These are phyloP conservation scores for Myrmophylax atrothorax DNA, from an alignment of 2,113 vertebrate genomes.

Conservation along the genomic window DNA sequence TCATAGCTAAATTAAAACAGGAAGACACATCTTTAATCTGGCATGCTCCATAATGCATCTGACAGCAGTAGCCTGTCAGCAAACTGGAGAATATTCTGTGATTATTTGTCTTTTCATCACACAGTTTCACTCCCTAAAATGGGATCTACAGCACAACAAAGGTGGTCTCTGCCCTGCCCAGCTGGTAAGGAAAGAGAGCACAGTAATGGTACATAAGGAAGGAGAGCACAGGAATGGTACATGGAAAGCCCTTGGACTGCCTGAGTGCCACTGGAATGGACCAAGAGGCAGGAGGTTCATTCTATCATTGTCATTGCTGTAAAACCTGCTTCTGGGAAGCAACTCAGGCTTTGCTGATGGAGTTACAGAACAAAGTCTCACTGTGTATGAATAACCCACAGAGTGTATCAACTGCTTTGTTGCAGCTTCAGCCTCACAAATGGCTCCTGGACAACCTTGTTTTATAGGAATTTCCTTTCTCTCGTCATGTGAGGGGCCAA, in stretches of 20 bases:
- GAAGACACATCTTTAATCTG: neutral
- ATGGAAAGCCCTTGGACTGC: neutral
- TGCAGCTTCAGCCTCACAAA: neutral
- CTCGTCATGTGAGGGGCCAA: neutral
- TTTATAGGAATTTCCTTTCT: neutral
- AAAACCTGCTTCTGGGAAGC: neutral
- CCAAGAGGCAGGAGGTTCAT: neutral
- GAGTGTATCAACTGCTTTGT: neutral
- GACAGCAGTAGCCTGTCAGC: neutral
- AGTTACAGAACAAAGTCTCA: neutral
- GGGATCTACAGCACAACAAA: neutral
- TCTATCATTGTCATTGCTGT: neutral
- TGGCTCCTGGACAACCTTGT: neutral
- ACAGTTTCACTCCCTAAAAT: neutral
- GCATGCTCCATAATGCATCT: neutral
- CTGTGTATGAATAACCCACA: neutral
- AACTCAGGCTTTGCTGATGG: fast-evolving
- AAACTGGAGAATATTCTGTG: neutral
- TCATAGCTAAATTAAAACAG: slow-evolving; percentile 50
- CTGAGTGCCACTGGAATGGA: neutral
- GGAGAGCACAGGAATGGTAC: neutral
- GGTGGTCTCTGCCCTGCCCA: neutral
- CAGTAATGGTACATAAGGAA: neutral
- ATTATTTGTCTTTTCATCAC: neutral
- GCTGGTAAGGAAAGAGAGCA: neutral